phyloP scores from a whole-genome alignment of 2,888 invertebrate genomes.

The Mythimna pallens region DNA sequence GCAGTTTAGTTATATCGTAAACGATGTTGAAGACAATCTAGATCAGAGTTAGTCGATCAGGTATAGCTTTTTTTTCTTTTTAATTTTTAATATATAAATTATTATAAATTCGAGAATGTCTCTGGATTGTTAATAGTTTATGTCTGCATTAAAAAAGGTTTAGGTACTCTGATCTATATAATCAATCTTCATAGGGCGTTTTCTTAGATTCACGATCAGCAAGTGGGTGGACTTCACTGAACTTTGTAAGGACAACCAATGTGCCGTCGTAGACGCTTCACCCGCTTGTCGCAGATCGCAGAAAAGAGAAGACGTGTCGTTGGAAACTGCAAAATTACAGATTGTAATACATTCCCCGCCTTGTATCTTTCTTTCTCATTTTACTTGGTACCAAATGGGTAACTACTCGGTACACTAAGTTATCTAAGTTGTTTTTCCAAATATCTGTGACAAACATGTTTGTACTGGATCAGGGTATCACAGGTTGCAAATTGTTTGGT shows the following conservation, averaged over 20 bases:
- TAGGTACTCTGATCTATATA: conserved; percentile 7
- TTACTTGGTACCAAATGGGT: background rate
- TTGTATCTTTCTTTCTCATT: background rate
- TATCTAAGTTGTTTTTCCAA: background rate
- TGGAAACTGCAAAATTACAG: conserved; percentile 49
- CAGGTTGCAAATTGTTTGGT: background rate
- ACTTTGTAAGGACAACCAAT: conserved; percentile 3
- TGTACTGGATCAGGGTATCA: background rate
- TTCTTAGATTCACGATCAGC: conserved; percentile 18
- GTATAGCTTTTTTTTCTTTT: background rate
- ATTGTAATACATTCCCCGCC: conserved; percentile 30
- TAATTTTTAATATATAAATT: background rate
- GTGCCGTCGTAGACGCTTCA: conserved; percentile 22
- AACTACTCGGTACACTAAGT: background rate
- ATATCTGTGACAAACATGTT: conserved; percentile 2
- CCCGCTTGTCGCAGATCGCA: conserved; percentile 17
- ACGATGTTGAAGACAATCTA: conserved; percentile 23
- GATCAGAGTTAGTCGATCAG: conserved; percentile 1
- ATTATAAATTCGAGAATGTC: background rate
- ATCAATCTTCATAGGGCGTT: background rate
- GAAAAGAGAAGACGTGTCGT: conserved; percentile 20
- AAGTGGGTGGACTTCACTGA: conserved; percentile 4
- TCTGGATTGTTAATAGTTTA: background rate
- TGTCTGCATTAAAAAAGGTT: background rate
- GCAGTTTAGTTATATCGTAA: background rate